phyloP scores from a whole-genome alignment of 1,140 invertebrate genomes.

The Monochamus saltuarius region DNA sequence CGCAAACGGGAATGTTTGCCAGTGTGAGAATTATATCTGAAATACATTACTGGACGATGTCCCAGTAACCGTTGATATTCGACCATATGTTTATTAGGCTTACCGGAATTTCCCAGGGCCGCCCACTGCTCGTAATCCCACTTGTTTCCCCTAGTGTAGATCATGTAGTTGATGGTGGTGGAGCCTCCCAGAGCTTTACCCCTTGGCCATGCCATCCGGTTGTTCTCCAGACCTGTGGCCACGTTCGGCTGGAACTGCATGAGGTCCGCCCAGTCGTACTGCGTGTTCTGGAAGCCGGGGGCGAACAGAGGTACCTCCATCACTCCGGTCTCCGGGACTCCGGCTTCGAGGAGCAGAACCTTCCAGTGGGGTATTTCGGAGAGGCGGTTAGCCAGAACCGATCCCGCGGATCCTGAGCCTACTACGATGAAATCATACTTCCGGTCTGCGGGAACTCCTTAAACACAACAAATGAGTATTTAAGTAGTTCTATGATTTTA shows the following conservation, averaged over 20 bases:
- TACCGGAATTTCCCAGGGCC: constrained; percentile 63
- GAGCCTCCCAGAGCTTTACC: constrained; percentile 60
- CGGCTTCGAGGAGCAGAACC: constrained; percentile 73
- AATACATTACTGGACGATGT: no score
- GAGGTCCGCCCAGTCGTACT: constrained; percentile 77
- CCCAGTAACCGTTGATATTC: no score
- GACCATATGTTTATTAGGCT: no score
- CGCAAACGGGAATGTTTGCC: no score
- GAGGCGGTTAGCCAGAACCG: constrained; percentile 65
- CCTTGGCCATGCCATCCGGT: constrained; percentile 43
- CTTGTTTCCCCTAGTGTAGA: constrained; percentile 65
- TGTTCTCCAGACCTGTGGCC: constrained; percentile 55
- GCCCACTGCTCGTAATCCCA: constrained; percentile 71
- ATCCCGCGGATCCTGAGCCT: constrained; percentile 56
- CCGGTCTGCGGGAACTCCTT: constrained; percentile 12
- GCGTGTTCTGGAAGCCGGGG: constrained; percentile 61
- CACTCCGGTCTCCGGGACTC: constrained; percentile 65
- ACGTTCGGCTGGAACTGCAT: constrained; percentile 69
- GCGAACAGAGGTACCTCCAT: constrained; percentile 67
- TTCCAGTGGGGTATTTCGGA: constrained; percentile 69
- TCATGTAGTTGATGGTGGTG: constrained; percentile 67
- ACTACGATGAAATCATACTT: constrained; percentile 48
- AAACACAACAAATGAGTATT: no score
- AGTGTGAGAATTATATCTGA: no score
- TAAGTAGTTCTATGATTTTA: no score